Percentiles rank a stretch among this genome's conserved stretches.
phyloP scores from a whole-genome alignment of 2,797 vertebrate species.

The Schizopygopsis malacanthus region DNA sequence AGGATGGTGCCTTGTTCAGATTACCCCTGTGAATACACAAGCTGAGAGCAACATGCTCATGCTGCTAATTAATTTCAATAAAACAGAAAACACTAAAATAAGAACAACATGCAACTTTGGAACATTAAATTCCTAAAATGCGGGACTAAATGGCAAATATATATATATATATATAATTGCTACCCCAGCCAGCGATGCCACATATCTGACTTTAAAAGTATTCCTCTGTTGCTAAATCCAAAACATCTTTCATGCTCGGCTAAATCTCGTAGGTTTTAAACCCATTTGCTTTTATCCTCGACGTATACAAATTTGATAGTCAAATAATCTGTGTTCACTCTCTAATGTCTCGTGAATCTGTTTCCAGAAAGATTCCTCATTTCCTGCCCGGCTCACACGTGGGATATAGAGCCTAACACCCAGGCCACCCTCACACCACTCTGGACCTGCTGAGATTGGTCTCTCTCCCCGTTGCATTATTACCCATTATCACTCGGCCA shows the following conservation, averaged over 20 bases:
- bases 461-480: conserved; percentile 75
- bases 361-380: conserved; percentile 30
- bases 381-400: conserved; percentile 60
- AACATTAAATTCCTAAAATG: conserved; percentile 23
- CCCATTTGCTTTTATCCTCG: neutral
- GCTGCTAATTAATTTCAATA: conserved; percentile 48
- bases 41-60: conserved; percentile 30
- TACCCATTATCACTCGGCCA: conserved; percentile 81
- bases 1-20: conserved; percentile 49
- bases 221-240: conserved; percentile 44
- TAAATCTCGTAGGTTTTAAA: neutral
- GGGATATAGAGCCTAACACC: conserved; percentile 66
- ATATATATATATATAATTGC: too few species aligned
- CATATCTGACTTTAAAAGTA: conserved; percentile 2
- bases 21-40: conserved; percentile 51
- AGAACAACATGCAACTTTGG: conserved; percentile 67
- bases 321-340: conserved; percentile 10
- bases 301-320: conserved; percentile 1
- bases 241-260: conserved; percentile 44
- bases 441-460: conserved; percentile 75
- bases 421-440: conserved; percentile 72
- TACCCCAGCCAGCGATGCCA: neutral
- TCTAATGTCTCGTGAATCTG: conserved; percentile 15
- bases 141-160: neutral
- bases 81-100: conserved; percentile 29